These are phyloP conservation scores for Brachyopa scutellaris DNA, from an alignment of 2,888 invertebrate genomes.

Conservation along the genomic window DNA sequence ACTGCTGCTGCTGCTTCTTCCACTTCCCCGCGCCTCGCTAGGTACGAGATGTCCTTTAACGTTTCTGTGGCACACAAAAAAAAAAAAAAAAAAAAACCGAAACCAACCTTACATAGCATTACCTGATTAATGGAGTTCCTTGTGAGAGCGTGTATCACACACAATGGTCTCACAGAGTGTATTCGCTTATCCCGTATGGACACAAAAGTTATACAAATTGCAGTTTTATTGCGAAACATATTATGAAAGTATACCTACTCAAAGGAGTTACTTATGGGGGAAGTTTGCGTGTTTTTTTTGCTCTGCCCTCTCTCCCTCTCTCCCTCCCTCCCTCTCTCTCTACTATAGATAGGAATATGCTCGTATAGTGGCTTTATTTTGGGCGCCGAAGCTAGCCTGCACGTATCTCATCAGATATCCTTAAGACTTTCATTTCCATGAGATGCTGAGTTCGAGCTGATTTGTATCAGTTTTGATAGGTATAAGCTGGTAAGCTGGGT, in stretches of 20 bases:
- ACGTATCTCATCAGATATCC: too few relatives aligned
- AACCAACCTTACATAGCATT: slow-evolving; percentile 4
- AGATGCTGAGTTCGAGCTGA: too few relatives aligned
- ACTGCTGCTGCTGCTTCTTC: too few relatives aligned
- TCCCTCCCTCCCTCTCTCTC: too few relatives aligned
- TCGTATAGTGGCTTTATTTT: too few relatives aligned
- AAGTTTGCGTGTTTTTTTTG: too few relatives aligned
- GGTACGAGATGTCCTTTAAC: not conserved
- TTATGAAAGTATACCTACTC: slow-evolving; percentile 11
- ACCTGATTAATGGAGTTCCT: slow-evolving; percentile 52
- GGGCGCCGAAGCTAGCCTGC: too few relatives aligned
- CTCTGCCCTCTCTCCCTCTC: too few relatives aligned
- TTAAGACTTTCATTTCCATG: too few relatives aligned
- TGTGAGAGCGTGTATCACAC: slow-evolving; percentile 6
- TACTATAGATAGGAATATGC: too few relatives aligned
- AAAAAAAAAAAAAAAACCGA: not conserved
- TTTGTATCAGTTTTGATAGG: too few relatives aligned
- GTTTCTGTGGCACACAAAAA: not conserved
- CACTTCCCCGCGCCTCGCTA: not conserved
- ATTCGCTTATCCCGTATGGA: not conserved
- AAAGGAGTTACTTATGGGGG: not conserved
- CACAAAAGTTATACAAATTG: slow-evolving; percentile 52
- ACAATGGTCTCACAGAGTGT: slow-evolving; percentile 11
- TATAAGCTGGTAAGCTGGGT: too few relatives aligned
- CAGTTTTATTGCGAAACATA: slow-evolving; percentile 43